These are phyloP conservation scores for Laspeyria flexula DNA, from an alignment of 2,888 invertebrate genomes.

Conservation along the genomic window DNA sequence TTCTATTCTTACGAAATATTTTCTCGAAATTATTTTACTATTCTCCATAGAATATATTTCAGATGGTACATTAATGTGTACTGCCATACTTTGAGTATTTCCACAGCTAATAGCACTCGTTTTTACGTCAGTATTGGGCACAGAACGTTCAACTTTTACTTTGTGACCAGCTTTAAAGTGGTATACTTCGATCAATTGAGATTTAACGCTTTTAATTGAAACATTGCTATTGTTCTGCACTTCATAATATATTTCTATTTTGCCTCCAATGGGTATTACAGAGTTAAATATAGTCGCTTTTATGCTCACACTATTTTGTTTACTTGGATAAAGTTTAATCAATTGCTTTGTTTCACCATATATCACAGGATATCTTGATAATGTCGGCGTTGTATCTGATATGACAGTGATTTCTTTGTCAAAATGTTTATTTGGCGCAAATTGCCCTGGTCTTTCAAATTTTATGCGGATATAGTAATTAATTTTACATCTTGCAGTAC, in stretches of 20 bases:
- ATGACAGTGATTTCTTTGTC: constrained; percentile 49
- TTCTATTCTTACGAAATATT: constrained; percentile 44
- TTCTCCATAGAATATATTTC: constrained; percentile 40
- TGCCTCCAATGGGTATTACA: constrained; percentile 45
- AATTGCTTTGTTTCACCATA: constrained; percentile 50
- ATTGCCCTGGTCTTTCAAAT: constrained; percentile 52
- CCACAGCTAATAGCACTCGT: constrained; percentile 36
- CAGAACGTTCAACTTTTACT: constrained; percentile 20
- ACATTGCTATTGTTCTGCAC: constrained; percentile 48
- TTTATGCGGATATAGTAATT: constrained; percentile 53
- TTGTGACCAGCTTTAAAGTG: constrained; percentile 37
- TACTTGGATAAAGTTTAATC: constrained; percentile 43
- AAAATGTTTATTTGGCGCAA: constrained; percentile 47
- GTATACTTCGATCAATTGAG: constrained; percentile 44
- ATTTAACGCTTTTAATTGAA: constrained; percentile 44
- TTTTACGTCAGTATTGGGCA: constrained; percentile 42
- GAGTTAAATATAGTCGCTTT: constrained; percentile 47
- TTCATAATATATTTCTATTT: constrained; percentile 47
- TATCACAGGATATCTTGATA: constrained; percentile 44
- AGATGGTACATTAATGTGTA: constrained; percentile 16
- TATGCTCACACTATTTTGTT: constrained; percentile 45
- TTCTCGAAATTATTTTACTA: constrained; percentile 45
- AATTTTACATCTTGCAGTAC: constrained; percentile 42
- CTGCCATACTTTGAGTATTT: constrained; percentile 35
- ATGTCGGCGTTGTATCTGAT: constrained; percentile 42